A percentile compares a stretch with the other conserved stretches of the same genome.
Evolutionary conservation across 2,797 vertebrate genomes (phyloP).

Genomic region (Onychomys torridus): DNA sequence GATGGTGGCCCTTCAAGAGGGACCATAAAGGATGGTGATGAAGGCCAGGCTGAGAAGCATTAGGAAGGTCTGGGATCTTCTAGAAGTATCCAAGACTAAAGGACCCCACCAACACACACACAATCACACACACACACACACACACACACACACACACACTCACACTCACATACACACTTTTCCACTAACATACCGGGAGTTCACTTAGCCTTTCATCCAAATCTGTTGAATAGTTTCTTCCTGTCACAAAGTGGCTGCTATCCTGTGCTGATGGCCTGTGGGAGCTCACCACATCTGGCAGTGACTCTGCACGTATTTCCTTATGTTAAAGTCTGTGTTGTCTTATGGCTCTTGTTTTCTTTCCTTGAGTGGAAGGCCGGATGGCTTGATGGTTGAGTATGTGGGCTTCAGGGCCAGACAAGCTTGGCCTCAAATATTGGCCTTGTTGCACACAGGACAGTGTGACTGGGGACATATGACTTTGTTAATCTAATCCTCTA

Average conservation of each 20-base stretch:
- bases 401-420: background rate
- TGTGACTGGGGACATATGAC: background rate
- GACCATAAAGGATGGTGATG: background rate
- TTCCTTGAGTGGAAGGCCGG: background rate
- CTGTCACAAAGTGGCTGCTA: background rate
- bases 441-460: background rate
- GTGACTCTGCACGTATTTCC: background rate
- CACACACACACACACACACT: background rate
- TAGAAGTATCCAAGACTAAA: background rate
- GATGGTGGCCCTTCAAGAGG: conserved; percentile 58
- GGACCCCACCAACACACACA: background rate
- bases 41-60: background rate
- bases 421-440: background rate
- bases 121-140: too few relatives aligned
- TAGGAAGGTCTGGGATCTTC: conserved; percentile 5
- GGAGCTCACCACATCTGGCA: background rate
- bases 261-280: background rate
- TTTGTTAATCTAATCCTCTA: background rate
- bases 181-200: background rate
- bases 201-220: background rate
- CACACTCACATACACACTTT: background rate
- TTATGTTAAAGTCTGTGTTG: background rate
- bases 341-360: background rate
- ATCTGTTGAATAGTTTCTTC: background rate
- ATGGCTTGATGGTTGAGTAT: background rate